Evolutionary conservation across 1,140 invertebrate genomes (phyloP).

Genomic region (Drosophila ercepeae): DNA sequence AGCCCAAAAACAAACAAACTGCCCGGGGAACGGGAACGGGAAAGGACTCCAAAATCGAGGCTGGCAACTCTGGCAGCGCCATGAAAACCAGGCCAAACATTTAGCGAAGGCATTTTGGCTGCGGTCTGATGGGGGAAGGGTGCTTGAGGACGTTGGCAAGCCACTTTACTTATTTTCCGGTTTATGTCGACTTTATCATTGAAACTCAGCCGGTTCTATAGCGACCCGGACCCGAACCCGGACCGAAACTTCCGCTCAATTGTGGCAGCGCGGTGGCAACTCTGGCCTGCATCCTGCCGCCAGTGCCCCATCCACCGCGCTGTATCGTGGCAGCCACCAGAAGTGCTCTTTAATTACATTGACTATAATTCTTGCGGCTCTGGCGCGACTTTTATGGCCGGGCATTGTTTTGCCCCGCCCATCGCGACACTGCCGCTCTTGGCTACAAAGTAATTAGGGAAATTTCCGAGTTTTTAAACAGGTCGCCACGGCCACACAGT

Average conservation of each 20-base stretch:
- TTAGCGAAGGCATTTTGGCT: slow-evolving; percentile 63
- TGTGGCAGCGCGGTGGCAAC: slow-evolving; percentile 51
- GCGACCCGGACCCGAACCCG: slow-evolving; percentile 42
- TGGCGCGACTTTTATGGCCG: slow-evolving; percentile 74
- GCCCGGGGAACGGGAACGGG: slow-evolving; percentile 10
- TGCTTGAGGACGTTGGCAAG: slow-evolving; percentile 32
- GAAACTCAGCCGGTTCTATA: slow-evolving; percentile 49
- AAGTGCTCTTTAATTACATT: slow-evolving; percentile 78
- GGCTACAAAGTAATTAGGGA: slow-evolving; percentile 77
- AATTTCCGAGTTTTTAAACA: slow-evolving; percentile 75
- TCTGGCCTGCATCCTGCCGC: slow-evolving; percentile 41
- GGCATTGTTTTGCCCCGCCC: slow-evolving; percentile 42
- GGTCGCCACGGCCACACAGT: slow-evolving; percentile 49
- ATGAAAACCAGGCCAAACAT: slow-evolving; percentile 54
- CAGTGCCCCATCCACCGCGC: background rate
- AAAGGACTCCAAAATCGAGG: slow-evolving; percentile 8
- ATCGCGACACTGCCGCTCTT: slow-evolving; percentile 36
- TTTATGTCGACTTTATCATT: slow-evolving; percentile 79
- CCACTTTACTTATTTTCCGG: slow-evolving; percentile 77
- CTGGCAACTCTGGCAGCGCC: slow-evolving; percentile 28
- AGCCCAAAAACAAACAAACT: slow-evolving; percentile 67
- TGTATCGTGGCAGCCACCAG: slow-evolving; percentile 49
- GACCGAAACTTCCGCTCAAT: slow-evolving; percentile 67
- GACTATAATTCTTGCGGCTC: slow-evolving; percentile 78
- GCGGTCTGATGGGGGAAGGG: slow-evolving; percentile 26